Evolutionary conservation across 2,888 invertebrate genomes (phyloP), one percentile per base, ranked within the genome.

Genomic region (Scaptomyza parva): DNA sequence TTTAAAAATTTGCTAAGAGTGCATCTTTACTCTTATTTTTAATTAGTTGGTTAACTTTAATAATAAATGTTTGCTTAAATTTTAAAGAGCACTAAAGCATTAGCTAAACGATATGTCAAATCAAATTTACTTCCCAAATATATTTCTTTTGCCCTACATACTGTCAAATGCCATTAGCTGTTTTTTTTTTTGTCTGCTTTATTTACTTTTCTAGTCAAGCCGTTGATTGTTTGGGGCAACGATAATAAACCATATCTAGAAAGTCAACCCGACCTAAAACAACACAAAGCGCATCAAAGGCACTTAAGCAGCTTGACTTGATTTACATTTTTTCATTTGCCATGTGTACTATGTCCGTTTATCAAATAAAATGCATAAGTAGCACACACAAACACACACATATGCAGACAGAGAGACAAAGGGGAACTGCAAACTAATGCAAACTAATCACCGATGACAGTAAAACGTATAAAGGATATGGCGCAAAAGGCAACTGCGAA

Each of bases 401-500:
- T 24, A 28, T 35, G 37, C 35, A 58, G 50, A 12, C 24, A 24
- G 9, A 28, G 28, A 28, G 9, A 6, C 30, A 51, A 50, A 55
- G 18, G 44, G 30, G 39, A 41, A 69, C 76, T 80, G 44, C 33
- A 41, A 41, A 69, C 76, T 80, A 86, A 84, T 71, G 75, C 88
- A 71, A 71, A 84, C 80, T 85, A 84, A 84, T 84, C 86, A 73
- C 86, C 72, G 86, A 63, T 77, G 86, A 69, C 88, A 77, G 69
- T 68, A 66, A 73, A 75, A 64, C 37, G 65, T 69, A 82, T 62
- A 59, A 70, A 72, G 40, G 47, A 67, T 57, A 61, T 22, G 22
- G 33, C 51, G 43, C 57, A 58, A 20, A 28, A 26, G 30, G 44
- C n/a, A 52, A 50, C 50, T 50, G 54, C 39, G 35, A 51, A 51